phyloP scores from a whole-genome alignment of 2,113 vertebrate species.

The Gopherus flavomarginatus region DNA sequence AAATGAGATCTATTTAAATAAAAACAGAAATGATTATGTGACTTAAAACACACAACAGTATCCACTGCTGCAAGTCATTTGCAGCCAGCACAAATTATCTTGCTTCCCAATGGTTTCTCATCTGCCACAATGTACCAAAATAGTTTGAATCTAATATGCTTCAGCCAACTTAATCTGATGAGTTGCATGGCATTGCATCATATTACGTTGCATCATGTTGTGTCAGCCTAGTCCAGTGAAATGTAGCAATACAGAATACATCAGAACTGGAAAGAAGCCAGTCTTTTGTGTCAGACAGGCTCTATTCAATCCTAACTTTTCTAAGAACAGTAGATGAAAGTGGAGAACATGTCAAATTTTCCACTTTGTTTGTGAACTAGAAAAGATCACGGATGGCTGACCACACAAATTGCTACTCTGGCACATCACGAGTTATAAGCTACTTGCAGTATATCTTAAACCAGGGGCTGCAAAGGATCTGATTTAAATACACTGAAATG shows the following conservation, averaged over 20 bases:
- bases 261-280: not conserved
- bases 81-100: not conserved
- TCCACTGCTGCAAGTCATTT: not conserved
- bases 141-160: not conserved
- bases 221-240: not conserved
- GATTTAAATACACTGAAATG: conserved; percentile 23
- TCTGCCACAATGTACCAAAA: not conserved
- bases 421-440: not conserved
- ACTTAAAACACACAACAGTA: not conserved
- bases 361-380: not conserved
- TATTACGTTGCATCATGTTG: not conserved
- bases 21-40: not conserved
- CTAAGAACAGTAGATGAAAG: not conserved
- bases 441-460: conserved; percentile 7
- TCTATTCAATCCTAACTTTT: conserved; percentile 22
- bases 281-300: not conserved
- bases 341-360: not conserved
- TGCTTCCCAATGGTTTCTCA: not conserved
- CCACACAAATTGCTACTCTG: conserved; percentile 3
- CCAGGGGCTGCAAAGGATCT: not conserved
- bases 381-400: not conserved
- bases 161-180: not conserved
- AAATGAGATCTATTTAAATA: not conserved
- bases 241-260: not conserved
- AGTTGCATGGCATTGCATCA: not conserved